These are phyloP conservation scores for Gephyroberyx darwinii DNA, from an alignment of 2,797 vertebrate genomes.

Conservation along the genomic window DNA sequence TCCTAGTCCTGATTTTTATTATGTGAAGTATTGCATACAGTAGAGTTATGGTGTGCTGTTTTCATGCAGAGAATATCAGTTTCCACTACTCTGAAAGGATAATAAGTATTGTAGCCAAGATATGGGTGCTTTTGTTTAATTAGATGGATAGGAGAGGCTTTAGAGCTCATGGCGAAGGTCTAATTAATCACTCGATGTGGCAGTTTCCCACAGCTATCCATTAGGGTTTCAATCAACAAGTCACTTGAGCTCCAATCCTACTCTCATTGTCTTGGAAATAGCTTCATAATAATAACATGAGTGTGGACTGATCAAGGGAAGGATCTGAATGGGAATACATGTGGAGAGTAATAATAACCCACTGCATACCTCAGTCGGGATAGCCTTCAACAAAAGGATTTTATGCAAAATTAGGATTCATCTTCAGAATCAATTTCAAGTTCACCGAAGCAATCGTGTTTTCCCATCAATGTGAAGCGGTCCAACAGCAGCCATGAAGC, in stretches of 20 bases:
- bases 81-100: conserved; percentile 85
- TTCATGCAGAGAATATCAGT: conserved; percentile 87
- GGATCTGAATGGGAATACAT: conserved; percentile 69
- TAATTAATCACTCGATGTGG: conserved; percentile 92
- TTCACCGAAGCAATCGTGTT: conserved; percentile 65
- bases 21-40: not conserved
- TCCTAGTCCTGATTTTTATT: not conserved
- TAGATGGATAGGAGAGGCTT: conserved; percentile 83
- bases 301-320: conserved; percentile 76
- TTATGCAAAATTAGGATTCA: conserved; percentile 55
- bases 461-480: conserved; percentile 57
- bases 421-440: conserved; percentile 52
- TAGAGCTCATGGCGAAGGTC: conserved; percentile 83
- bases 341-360: conserved; percentile 72
- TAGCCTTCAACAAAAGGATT: conserved; percentile 57
- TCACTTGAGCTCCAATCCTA: conserved; percentile 69
- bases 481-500: conserved; percentile 42
- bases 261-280: conserved; percentile 74
- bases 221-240: conserved; percentile 81
- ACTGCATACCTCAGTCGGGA: conserved; percentile 41
- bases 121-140: conserved; percentile 84
- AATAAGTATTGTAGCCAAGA: conserved; percentile 88
- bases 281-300: conserved; percentile 78
- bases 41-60: not conserved
- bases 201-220: conserved; percentile 85